Percentiles rank a stretch among this genome's conserved stretches.
phyloP scores from a whole-genome alignment of 2,888 invertebrate species.

The Platycheirus albimanus region DNA sequence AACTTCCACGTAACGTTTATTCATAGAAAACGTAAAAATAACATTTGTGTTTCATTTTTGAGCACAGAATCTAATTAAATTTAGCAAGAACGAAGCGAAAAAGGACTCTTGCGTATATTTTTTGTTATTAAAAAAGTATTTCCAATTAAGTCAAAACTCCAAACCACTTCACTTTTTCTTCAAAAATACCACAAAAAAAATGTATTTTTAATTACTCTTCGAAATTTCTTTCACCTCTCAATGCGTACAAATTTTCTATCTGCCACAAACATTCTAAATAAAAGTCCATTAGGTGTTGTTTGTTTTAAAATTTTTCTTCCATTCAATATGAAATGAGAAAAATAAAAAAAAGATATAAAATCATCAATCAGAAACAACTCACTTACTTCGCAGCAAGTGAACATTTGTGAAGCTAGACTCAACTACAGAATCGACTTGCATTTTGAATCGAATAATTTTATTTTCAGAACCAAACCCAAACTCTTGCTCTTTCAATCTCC shows the following conservation, averaged over 20 bases:
- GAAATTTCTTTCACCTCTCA: background rate
- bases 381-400: conserved; percentile 61
- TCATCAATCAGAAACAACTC: conserved; percentile 55
- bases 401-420: conserved; percentile 48
- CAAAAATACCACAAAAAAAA: no score
- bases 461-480: background rate
- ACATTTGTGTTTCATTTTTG: no score
- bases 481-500: no score
- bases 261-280: conserved; percentile 47
- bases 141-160: no score
- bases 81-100: no score
- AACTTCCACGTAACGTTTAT: no score
- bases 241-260: conserved; percentile 34
- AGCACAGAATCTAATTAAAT: no score
- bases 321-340: conserved; percentile 9
- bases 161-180: no score
- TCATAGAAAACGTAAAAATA: no score
- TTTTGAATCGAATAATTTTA: conserved; percentile 46
- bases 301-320: background rate
- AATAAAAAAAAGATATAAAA: conserved; percentile 47
- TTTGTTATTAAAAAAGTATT: no score
- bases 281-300: conserved; percentile 48
- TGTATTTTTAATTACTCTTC: background rate
- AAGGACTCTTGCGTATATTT: no score
- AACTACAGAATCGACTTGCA: conserved; percentile 22